Evolutionary conservation across 2,888 invertebrate species (phyloP), one percentile per base, ranked within the genome.

Genomic region (Iselma pallidipennis): DNA sequence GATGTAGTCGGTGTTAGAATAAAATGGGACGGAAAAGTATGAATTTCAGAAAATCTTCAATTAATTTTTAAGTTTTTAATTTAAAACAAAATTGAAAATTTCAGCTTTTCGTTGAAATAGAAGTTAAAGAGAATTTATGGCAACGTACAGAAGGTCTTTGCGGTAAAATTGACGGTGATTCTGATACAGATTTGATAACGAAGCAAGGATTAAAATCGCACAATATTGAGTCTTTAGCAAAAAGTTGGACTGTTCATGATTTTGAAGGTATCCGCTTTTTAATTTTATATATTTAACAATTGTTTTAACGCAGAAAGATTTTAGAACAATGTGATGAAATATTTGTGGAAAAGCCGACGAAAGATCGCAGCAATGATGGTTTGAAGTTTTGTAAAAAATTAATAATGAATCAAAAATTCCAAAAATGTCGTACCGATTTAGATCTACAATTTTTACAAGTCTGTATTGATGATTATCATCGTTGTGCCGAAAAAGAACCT

Each of bases 131-230:
- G 23, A 84, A 85, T 2, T 79, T 92, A 31, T 94, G 92, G 91
- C 91, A 91, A 73, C 87, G 89, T 71, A 91, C 93, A 0, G 88
- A 88, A 64, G 96, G 95, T 57, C 82, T 96, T 0, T 96, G 96
- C 76, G 95, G 96, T 0, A 84, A 83, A 0, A 81, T 92, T 69
- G 91, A 95, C 78, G 91, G 91, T 0, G 85, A 88, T 71, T 80
- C 83, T 4, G 81, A 81, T 6, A 91, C 93, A 74, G 95, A 95
- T 77, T 83, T 92, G 66, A 78, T 81, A 29, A 87, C 86, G 0
- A 85, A 85, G 70, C 88, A 88, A 29, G 89, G 88, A 0, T 81
- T 78, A 0, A 71, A 81, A 5, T 80, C 82, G 0, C 77, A 76
- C 63, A 82, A 76, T 68, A 81, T 86, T 21, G 75, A 83, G 0